Evolutionary conservation across 2,888 invertebrate species (phyloP), one percentile per base, ranked within the genome.

Genomic region (Agapostemon virescens): DNA sequence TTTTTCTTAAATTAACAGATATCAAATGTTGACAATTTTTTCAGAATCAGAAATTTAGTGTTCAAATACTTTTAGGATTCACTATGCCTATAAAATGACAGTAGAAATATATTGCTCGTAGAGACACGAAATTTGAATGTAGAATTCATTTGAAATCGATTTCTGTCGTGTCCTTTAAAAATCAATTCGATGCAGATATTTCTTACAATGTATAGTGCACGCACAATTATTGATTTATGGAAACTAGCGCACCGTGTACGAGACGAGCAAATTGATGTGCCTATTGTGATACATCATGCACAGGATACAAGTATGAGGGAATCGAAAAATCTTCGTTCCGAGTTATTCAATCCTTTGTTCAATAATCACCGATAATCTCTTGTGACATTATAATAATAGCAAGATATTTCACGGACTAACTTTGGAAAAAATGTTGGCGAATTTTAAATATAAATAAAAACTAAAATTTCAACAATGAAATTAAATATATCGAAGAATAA

Each of bases 171-270:
- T 55, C 63, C 45, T 61, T 79, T 69, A 38, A 72, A 79, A 23
- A 64, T 55, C 63, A 36, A 79, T 79, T 55, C 68, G n/a, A 71
- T 63, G 42, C 49, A 61, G n/a, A 33, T 49, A 70, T 69, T 45
- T 30, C 79, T 80, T 30, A 63, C 69, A 74, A 72, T 81, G 68
- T 69, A 72, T 58, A 30, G 71, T 66, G 66, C 81, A 82, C 82
- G 81, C 82, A 82, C 82, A 61, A 82, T 71, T 76, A 82, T 82
- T 68, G 76, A 81, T 81, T 82, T 58, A 64, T 58, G 70, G 82
- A 72, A 82, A 82, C 52, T 82, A 71, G 82, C 58, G 49, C 82
- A 64, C 68, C 63, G 42, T 76, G 52, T 68, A 69, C 26, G 40
- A 61, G 81, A 61, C 72, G 68, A 58, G 55, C 63, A 67, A 81